Evolutionary conservation across 2,888 invertebrate species (phyloP).

Genomic region (Diachrysia chrysitis): DNA sequence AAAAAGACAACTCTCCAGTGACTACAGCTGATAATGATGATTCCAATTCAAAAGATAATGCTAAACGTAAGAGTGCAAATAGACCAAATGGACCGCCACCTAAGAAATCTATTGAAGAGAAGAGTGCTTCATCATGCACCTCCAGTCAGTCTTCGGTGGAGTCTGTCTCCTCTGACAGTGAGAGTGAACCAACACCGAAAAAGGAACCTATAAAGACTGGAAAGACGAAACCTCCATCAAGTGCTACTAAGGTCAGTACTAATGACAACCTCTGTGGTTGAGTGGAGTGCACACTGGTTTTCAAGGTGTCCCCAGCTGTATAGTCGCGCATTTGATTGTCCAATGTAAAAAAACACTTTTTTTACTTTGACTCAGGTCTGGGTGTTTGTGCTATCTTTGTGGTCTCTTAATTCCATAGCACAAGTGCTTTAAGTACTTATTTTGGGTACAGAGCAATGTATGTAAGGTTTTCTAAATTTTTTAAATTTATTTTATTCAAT

Average conservation of each 20-base stretch:
- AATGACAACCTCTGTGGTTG: too few relatives aligned
- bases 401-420: too few relatives aligned
- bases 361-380: too few relatives aligned
- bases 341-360: too few relatives aligned
- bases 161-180: constrained; percentile 83
- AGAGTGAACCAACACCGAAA: constrained; percentile 78
- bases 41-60: constrained; percentile 71
- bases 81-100: constrained; percentile 81
- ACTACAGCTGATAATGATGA: constrained; percentile 76
- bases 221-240: constrained; percentile 78
- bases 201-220: constrained; percentile 77
- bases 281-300: too few relatives aligned
- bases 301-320: too few relatives aligned
- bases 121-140: constrained; percentile 83
- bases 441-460: too few relatives aligned
- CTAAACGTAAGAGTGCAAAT: constrained; percentile 77
- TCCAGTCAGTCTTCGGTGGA: constrained; percentile 85
- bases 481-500: too few relatives aligned
- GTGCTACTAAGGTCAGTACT: constrained; percentile 69
- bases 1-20: constrained; percentile 71
- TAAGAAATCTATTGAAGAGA: constrained; percentile 79
- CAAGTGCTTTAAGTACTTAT: too few relatives aligned
- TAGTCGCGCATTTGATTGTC: too few relatives aligned
- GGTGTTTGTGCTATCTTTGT: too few relatives aligned
- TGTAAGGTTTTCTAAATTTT: too few relatives aligned